Conservation (phyloP, 2,888 invertebrate species). For the Tineola bisselliella region DNA sequence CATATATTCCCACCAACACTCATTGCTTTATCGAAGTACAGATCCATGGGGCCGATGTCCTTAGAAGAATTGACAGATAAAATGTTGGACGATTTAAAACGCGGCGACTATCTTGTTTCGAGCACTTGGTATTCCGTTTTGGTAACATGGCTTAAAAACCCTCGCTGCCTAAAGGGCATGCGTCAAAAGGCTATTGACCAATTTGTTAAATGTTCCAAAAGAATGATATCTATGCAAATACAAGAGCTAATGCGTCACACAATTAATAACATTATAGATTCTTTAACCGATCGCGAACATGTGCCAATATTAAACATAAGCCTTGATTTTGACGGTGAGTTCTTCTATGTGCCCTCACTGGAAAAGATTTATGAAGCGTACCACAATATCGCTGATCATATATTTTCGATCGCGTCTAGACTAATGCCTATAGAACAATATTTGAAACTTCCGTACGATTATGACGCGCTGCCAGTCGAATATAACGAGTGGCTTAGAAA, state of each 20-base stretch:
- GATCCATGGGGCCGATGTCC: conserved; percentile 43
- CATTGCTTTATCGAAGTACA: conserved; percentile 61
- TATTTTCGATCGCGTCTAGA: conserved; percentile 65
- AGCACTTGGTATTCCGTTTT: conserved; percentile 55
- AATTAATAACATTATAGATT: conserved; percentile 69
- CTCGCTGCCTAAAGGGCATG: conserved; percentile 52
- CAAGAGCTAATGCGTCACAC: conserved; percentile 74
- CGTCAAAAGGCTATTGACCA: conserved; percentile 38
- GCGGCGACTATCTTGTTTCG: conserved; percentile 50
- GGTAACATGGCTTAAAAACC: conserved; percentile 57
- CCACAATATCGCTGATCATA: conserved; percentile 65
- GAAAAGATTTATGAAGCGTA: conserved; percentile 66
- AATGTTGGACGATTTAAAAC: conserved; percentile 47
- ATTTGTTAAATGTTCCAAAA: conserved; percentile 52
- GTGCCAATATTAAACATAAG: conserved; percentile 72
- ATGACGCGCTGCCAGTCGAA: conserved; percentile 64
- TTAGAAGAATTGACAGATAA: conserved; percentile 40
- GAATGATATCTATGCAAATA: conserved; percentile 67
- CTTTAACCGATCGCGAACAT: conserved; percentile 56
- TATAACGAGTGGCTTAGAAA: conserved; percentile 67
- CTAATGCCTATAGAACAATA: conserved; percentile 69
- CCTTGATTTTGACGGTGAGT: conserved; percentile 62
- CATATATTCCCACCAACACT: conserved; percentile 61
- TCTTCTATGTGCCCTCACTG: conserved; percentile 70
- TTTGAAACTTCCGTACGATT: conserved; percentile 44